These are phyloP conservation scores for Sarcophaga rosellei DNA, from an alignment of 2,888 invertebrate species.

Conservation along the genomic window DNA sequence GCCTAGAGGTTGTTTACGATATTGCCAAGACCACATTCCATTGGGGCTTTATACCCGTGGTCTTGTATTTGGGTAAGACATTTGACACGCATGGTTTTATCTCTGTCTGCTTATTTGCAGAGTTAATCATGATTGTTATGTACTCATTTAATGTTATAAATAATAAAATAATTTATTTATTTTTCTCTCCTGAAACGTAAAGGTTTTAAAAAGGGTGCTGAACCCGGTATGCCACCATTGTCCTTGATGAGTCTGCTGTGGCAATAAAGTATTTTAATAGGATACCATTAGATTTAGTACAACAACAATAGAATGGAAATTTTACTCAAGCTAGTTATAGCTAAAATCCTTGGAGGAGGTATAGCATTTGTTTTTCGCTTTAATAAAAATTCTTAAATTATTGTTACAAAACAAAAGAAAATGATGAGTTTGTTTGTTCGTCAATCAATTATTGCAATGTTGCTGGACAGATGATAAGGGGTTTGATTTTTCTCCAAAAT, in stretches of 20 bases:
- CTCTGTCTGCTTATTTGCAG: background rate
- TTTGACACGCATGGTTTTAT: background rate
- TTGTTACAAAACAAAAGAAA: no score
- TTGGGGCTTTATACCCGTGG: constrained; percentile 87
- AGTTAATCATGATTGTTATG: constrained; percentile 20
- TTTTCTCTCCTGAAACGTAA: constrained; percentile 54
- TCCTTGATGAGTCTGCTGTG: constrained; percentile 78
- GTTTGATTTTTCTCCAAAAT: no score
- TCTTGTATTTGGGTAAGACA: constrained; percentile 85
- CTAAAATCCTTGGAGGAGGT: no score
- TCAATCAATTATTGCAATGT: no score
- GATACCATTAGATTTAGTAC: no score
- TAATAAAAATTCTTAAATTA: no score
- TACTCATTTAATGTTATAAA: background rate
- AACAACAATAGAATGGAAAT: no score
- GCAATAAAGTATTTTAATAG: constrained; percentile 74
- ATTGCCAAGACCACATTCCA: constrained; percentile 85
- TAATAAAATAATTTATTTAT: background rate
- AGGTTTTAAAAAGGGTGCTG: constrained; percentile 87
- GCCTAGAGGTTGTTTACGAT: constrained; percentile 84
- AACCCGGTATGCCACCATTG: constrained; percentile 86
- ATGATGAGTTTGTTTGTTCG: no score
- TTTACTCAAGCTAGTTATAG: no score
- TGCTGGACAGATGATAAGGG: no score
- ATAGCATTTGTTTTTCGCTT: no score